Conservation (phyloP, 2,113 vertebrate species). For the Chaetodon auriga region DNA sequence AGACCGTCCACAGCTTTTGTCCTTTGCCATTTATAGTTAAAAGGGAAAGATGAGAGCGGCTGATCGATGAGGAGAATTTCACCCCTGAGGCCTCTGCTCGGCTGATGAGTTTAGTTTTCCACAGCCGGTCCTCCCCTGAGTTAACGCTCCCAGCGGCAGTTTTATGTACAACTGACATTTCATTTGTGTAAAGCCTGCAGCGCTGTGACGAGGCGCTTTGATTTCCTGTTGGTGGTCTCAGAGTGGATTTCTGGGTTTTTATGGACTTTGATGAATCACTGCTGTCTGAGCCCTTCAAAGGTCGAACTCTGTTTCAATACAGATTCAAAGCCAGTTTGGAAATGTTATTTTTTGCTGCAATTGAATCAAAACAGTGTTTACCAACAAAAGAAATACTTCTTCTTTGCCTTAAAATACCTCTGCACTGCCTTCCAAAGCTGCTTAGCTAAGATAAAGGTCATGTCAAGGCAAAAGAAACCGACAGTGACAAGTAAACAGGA, state of each 20-base stretch:
- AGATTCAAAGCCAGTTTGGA: not conserved
- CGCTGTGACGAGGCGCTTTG: conserved; percentile 25
- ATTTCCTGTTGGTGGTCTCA: conserved; percentile 45
- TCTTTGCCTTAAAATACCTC: too few relatives aligned
- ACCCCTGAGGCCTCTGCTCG: conserved; percentile 33
- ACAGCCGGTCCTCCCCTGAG: not conserved
- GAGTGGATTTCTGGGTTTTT: conserved; percentile 8
- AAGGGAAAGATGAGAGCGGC: conserved; percentile 53
- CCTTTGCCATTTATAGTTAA: conserved; percentile 74
- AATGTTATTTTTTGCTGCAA: not conserved
- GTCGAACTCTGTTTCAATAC: conserved; percentile 4
- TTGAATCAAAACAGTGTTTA: not conserved
- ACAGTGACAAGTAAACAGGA: not conserved
- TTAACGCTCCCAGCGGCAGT: conserved; percentile 24
- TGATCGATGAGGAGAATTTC: conserved; percentile 57
- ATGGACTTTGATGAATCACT: conserved; percentile 47
- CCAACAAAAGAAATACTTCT: not conserved
- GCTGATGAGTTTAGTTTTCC: conserved; percentile 50
- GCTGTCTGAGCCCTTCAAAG: conserved; percentile 24
- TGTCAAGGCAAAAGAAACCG: too few relatives aligned
- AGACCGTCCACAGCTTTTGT: conserved; percentile 53
- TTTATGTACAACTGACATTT: conserved; percentile 33
- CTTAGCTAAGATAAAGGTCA: too few relatives aligned
- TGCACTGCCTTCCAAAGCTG: not conserved
- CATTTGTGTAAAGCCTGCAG: conserved; percentile 51